A percentile compares a stretch with the other conserved stretches of the same genome.
Evolutionary conservation across 2,113 vertebrate genomes (phyloP).

Genomic region (Plotosus lineatus): DNA sequence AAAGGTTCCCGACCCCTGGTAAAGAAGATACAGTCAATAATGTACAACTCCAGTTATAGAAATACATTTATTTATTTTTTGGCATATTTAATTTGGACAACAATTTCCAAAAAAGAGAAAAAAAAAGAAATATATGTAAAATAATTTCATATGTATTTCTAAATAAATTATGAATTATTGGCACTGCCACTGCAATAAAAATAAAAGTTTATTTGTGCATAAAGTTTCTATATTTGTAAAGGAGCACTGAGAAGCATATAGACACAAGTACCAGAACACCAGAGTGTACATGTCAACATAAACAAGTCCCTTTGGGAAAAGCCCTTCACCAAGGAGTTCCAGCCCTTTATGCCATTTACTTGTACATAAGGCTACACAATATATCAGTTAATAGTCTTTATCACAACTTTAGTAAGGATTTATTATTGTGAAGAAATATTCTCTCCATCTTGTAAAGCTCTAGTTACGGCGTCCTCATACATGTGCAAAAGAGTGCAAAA

Average conservation of each 20-base stretch:
- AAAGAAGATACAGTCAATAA: background rate
- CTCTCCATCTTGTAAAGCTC: background rate
- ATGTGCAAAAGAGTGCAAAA: constrained; percentile 30
- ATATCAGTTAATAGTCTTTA: background rate
- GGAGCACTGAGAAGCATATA: constrained; percentile 55
- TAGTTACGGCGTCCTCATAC: background rate
- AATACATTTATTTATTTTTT: constrained; percentile 34
- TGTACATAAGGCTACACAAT: background rate
- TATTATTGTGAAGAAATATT: background rate
- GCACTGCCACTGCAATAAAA: constrained; percentile 63
- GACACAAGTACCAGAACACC: constrained; percentile 12
- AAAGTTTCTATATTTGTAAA: constrained; percentile 53
- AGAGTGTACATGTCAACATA: background rate
- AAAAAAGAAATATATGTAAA: background rate
- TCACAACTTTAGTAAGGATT: background rate
- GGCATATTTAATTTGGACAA: background rate
- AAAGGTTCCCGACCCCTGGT: too few relatives aligned
- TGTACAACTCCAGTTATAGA: constrained; percentile 18
- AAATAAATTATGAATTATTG: constrained; percentile 63
- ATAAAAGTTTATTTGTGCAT: constrained; percentile 46
- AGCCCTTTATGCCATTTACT: constrained; percentile 4
- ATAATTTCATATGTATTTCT: constrained; percentile 29
- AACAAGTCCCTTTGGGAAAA: constrained; percentile 35
- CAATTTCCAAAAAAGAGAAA: constrained; percentile 15
- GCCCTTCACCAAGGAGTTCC: background rate